Conservation (phyloP, 1,140 invertebrate species). For the Drosophila mojavensis region DNA sequence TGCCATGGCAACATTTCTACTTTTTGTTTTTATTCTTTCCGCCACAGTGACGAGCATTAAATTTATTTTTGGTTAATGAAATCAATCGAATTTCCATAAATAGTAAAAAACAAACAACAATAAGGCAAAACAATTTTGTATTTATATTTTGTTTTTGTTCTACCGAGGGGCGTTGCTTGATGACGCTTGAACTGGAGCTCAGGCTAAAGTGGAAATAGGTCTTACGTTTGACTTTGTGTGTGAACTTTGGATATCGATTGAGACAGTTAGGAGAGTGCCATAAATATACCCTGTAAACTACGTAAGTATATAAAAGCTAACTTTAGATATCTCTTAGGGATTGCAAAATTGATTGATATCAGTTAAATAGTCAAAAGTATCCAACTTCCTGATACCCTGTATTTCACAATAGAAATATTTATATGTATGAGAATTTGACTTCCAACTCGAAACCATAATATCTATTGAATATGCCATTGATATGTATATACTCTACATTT, state of each 20-base stretch:
- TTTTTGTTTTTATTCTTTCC: no score
- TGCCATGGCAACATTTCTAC: constrained; percentile 41
- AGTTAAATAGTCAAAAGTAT: no score
- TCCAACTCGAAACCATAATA: no score
- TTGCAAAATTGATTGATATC: no score
- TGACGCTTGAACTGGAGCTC: neutral
- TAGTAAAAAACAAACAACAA: constrained; percentile 2
- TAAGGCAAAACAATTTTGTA: neutral
- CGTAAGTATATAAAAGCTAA: no score
- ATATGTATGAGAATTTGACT: no score
- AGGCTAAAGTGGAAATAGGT: constrained; percentile 8
- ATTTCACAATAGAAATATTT: no score
- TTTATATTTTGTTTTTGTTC: neutral
- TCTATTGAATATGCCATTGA: no score
- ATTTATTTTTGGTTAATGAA: constrained; percentile 41
- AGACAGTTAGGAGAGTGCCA: neutral
- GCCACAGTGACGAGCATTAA: constrained; percentile 14
- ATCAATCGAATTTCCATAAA: constrained; percentile 55
- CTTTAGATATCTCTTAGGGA: no score
- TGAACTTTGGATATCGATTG: constrained; percentile 35
- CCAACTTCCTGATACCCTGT: no score
- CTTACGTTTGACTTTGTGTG: constrained; percentile 49
- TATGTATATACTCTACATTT: no score
- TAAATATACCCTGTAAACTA: neutral
- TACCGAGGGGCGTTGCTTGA: neutral